Conservation (phyloP, 1,140 invertebrate species). For the Micrasema minimum region DNA sequence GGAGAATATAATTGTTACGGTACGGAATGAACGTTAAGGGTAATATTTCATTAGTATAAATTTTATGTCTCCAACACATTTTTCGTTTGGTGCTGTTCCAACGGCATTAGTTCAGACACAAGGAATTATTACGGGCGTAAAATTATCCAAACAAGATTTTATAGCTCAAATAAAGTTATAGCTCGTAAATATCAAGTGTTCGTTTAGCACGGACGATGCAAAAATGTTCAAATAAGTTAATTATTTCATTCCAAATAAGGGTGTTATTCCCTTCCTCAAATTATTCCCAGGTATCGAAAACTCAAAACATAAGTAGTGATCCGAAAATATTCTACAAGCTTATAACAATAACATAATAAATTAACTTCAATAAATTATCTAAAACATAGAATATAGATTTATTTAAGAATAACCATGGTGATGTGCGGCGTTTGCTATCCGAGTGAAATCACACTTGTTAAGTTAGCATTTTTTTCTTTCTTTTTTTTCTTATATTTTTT, state of each 20-base stretch:
- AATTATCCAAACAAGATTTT: conserved; percentile 42
- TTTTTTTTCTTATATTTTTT: too few species aligned
- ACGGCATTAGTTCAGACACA: conserved; percentile 32
- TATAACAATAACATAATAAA: background rate
- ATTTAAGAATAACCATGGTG: too few species aligned
- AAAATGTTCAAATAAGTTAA: conserved; percentile 1
- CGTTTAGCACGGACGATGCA: conserved; percentile 14
- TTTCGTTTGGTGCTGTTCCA: conserved; percentile 22
- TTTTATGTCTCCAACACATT: conserved; percentile 35
- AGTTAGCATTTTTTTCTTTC: too few species aligned
- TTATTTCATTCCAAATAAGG: background rate
- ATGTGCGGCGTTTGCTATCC: too few species aligned
- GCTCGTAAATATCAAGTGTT: conserved; percentile 34
- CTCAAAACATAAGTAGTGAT: conserved; percentile 3
- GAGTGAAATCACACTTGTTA: too few species aligned
- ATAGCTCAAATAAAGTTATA: conserved; percentile 40
- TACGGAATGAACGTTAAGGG: conserved; percentile 13
- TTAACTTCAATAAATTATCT: too few species aligned
- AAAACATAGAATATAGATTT: too few species aligned
- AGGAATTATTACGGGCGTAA: conserved; percentile 37
- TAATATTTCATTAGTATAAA: conserved; percentile 39
- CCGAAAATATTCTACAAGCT: background rate
- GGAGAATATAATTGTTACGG: conserved; percentile 8
- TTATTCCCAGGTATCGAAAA: too few species aligned
- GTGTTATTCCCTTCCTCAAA: too few species aligned